Evolutionary conservation across 2,797 vertebrate genomes (phyloP), one percentile per base, ranked within the genome.

Genomic region (Pangasius krempfi): DNA sequence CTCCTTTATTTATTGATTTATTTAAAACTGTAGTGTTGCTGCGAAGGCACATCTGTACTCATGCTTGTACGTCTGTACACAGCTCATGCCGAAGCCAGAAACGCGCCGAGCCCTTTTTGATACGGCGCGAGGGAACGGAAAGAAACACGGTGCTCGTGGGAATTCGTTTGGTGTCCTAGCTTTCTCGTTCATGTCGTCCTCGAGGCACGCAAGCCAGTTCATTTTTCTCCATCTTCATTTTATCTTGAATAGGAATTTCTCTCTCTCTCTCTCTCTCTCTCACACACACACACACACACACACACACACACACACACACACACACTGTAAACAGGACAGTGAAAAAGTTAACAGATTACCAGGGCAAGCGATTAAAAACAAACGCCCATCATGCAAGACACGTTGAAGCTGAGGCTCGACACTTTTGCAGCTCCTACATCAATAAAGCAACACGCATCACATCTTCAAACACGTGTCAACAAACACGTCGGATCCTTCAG

Each of bases 1-100:
- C 62, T 54, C n/a, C 30, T 93, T 90, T 91, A 93, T 86, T 66
- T 40, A 40, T 87, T 47, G 37, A 25, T 85, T 33, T 14, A 47
- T 87, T 94, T 91, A 91, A 92, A 92, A 91, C 81, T 94, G 93
- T 95, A 96, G 95, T 96, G 96, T 96, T 87, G 89, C 88, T 88
- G 90, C 86, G 84, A 92, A 91, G 91, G 92, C 93, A 91, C 91
- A 91, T 86, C 66, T 88, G 92, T 92, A 92, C 92, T 93, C 93
- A 94, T 92, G 92, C 93, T 94, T 88, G 92, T 91, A 85, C 83
- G 84, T 92, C 87, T 92, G 90, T 89, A 94, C 90, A 93, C 88
- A 90, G 85, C 88, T 94, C 95, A 94, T 94, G 93, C 92, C 92
- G 89, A 93, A 33, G 90, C 91, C 88, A 64, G 30, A 89, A 88